phyloP scores from a whole-genome alignment of 2,113 vertebrate species.

The Caloenas nicobarica region DNA sequence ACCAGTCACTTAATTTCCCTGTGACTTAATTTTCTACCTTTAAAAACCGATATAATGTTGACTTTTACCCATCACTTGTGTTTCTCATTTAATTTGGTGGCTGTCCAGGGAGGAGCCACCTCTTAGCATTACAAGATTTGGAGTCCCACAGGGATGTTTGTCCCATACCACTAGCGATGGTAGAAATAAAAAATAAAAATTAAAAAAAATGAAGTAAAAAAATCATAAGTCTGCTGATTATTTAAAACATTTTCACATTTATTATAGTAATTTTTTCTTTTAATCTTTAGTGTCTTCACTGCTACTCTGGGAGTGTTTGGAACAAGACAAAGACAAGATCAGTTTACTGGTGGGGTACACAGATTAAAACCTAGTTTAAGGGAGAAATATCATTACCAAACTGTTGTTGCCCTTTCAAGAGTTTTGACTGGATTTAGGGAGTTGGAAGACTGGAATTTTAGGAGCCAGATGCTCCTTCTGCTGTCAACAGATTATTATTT shows the following conservation, averaged over 20 bases:
- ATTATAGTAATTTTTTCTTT: background rate
- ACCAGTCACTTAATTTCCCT: background rate
- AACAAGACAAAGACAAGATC: background rate
- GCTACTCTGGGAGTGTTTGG: background rate
- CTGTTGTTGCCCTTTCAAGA: background rate
- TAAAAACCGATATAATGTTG: background rate
- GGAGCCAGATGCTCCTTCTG: background rate
- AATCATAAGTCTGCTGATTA: background rate
- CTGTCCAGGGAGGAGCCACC: background rate
- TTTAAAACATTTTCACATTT: background rate
- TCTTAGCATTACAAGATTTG: background rate
- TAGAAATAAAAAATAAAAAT: background rate
- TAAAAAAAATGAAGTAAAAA: background rate
- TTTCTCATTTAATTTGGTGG: background rate
- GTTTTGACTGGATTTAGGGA: background rate
- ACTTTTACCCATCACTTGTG: background rate
- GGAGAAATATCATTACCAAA: background rate
- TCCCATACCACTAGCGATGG: background rate
- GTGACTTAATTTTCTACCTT: slow-evolving; percentile 29
- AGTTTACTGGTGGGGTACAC: background rate
- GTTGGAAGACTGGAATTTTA: background rate
- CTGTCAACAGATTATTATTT: background rate
- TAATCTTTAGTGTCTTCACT: background rate
- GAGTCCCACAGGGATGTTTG: background rate
- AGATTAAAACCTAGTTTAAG: background rate